These are phyloP conservation scores for Trematocara zebra DNA, from an alignment of 2,113 vertebrate species.

Conservation along the genomic window DNA sequence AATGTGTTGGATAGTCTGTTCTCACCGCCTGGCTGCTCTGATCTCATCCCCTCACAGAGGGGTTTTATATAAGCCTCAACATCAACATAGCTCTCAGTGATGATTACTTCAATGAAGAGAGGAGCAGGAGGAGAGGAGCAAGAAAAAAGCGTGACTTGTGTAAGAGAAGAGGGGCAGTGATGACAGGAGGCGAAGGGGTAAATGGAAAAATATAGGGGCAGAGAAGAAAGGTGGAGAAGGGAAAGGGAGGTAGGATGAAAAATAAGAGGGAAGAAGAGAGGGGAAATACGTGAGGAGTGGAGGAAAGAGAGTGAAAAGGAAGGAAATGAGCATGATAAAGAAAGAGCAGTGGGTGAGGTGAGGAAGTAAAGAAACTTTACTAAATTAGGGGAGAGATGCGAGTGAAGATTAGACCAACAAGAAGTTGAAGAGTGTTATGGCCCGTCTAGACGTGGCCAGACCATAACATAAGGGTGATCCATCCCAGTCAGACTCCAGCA, in stretches of 20 bases:
- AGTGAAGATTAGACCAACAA: not conserved
- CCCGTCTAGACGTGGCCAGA: not conserved
- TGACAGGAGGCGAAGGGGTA: not conserved
- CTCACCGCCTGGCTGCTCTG: conserved; percentile 43
- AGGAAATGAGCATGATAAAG: not conserved
- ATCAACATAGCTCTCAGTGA: conserved; percentile 34
- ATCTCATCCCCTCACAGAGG: conserved; percentile 31
- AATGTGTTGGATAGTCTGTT: conserved; percentile 41
- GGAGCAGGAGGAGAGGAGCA: not conserved
- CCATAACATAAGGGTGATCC: not conserved
- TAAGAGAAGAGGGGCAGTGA: not conserved
- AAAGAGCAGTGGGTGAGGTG: not conserved
- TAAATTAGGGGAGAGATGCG: not conserved
- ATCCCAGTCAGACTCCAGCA: not conserved
- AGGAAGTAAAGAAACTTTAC: not conserved
- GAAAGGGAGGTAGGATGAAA: not conserved
- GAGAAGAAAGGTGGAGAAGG: not conserved
- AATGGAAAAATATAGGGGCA: not conserved
- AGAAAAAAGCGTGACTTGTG: not conserved
- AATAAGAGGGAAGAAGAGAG: not conserved
- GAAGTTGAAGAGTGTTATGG: not conserved
- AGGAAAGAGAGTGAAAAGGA: not conserved
- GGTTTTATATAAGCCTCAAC: conserved; percentile 32
- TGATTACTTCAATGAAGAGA: conserved; percentile 1
- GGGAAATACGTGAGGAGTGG: not conserved